phyloP scores from a whole-genome alignment of 35 echinoderm and acorn worm species.

The Ophioderma brevispina region DNA sequence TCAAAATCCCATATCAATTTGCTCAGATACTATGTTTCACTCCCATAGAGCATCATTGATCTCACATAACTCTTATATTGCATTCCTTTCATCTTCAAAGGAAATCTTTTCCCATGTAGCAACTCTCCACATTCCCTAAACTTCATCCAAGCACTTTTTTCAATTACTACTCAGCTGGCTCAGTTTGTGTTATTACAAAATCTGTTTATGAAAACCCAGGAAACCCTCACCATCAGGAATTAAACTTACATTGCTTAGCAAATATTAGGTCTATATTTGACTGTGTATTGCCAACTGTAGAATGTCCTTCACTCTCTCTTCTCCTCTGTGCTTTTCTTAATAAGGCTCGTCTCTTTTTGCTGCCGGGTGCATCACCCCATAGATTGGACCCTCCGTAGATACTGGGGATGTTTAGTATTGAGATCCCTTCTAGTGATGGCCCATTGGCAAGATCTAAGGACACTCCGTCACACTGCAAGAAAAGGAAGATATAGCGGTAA shows the following conservation, averaged over 20 bases:
- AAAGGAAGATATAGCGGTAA: background rate
- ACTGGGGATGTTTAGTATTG: constrained; percentile 96
- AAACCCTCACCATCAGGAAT: no score
- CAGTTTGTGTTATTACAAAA: no score
- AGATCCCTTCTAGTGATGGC: constrained; percentile 87
- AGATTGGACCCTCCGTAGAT: constrained; percentile 98
- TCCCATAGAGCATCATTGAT: no score
- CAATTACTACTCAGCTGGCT: no score
- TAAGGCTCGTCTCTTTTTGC: constrained; percentile 81
- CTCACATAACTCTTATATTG: no score
- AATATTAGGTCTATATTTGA: constrained; percentile 87
- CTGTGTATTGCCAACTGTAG: constrained; percentile 66
- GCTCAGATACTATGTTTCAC: no score
- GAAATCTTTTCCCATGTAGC: no score
- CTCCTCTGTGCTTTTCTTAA: constrained; percentile 81
- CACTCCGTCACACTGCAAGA: constrained; percentile 89
- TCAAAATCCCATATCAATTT: no score
- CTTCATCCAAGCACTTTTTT: no score
- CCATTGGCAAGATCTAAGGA: constrained; percentile 95
- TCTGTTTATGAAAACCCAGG: no score
- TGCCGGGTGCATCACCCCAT: constrained; percentile 92
- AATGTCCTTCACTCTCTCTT: constrained; percentile 78
- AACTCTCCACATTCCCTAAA: no score
- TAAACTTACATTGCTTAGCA: constrained; percentile 88
- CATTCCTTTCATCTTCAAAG: no score